Conservation (phyloP, 2,888 invertebrate species). For the Eremobia ochroleuca region DNA sequence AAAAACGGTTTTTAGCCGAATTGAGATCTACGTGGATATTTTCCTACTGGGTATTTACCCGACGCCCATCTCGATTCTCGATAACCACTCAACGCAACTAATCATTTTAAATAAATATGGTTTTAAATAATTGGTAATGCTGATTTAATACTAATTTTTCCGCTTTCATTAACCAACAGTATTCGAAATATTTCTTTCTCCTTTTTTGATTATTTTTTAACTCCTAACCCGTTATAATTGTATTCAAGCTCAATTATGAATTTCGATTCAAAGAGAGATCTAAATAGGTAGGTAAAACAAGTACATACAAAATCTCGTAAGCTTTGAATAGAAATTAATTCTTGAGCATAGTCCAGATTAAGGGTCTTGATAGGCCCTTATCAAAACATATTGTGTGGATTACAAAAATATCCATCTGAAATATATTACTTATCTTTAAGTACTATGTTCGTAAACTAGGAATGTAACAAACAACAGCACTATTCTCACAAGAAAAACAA, state of each 20-base stretch:
- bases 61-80: neutral
- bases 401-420: constrained; percentile 43
- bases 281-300: neutral
- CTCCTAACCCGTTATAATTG: neutral
- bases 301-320: constrained; percentile 14
- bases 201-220: neutral
- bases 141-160: constrained; percentile 47
- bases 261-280: neutral
- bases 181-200: neutral
- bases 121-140: constrained; percentile 3
- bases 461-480: constrained; percentile 60
- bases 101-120: constrained; percentile 33
- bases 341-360: neutral
- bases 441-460: constrained; percentile 50
- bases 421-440: constrained; percentile 7
- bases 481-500: constrained; percentile 24
- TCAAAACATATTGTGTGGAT: neutral
- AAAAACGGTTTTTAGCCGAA: neutral
- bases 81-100: neutral
- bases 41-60: neutral
- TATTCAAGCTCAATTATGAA: constrained; percentile 1
- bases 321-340: neutral
- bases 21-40: neutral
- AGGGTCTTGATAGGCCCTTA: neutral
- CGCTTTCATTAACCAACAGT: constrained; percentile 3